phyloP scores from a whole-genome alignment of 2,113 vertebrate genomes.

The Enhydra lutris region DNA sequence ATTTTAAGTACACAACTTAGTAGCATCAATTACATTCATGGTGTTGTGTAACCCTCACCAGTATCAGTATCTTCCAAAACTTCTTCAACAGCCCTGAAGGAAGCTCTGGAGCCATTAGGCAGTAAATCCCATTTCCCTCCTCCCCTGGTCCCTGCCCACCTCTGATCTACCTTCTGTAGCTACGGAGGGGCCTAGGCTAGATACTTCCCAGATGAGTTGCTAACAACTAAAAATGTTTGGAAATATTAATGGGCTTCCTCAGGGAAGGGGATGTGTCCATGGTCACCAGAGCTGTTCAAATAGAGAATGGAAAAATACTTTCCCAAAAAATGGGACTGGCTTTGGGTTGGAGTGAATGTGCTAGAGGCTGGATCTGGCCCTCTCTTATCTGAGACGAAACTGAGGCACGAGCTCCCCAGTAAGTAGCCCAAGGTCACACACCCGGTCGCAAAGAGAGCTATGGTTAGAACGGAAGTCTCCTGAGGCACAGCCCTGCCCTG shows the following conservation, averaged over 20 bases:
- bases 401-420: conserved; percentile 35
- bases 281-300: not conserved
- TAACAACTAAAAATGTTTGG: not conserved
- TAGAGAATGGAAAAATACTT: not conserved
- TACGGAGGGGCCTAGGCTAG: not conserved
- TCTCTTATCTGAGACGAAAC: conserved; percentile 52
- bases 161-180: not conserved
- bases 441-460: conserved; percentile 25
- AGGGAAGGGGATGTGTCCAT: not conserved
- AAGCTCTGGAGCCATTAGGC: not conserved
- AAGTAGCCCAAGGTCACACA: conserved; percentile 72
- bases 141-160: not conserved
- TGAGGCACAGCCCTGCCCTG: conserved; percentile 65
- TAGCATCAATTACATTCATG: not conserved
- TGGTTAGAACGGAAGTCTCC: conserved; percentile 70
- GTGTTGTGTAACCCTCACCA: not conserved
- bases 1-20: not conserved
- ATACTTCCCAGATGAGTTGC: not conserved
- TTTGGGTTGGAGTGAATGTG: not conserved
- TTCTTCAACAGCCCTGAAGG: not conserved
- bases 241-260: not conserved
- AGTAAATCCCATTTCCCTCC: not conserved
- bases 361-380: not conserved
- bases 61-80: not conserved
- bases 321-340: not conserved